A percentile compares a stretch with the other conserved stretches of the same genome.
These are phyloP conservation scores for Acleris emargana DNA, from an alignment of 2,888 invertebrate species.

Conservation along the genomic window DNA sequence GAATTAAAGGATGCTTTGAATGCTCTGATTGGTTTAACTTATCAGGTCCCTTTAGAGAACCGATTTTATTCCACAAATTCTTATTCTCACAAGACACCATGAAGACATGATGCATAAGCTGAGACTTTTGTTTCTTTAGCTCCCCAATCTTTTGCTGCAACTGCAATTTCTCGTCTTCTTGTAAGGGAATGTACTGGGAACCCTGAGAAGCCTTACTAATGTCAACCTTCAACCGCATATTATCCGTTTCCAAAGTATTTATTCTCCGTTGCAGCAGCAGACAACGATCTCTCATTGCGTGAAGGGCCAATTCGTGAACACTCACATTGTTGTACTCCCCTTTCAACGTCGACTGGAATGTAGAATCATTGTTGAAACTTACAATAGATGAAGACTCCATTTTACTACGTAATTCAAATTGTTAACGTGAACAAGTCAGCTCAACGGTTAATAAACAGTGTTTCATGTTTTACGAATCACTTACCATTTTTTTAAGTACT, in stretches of 20 bases:
- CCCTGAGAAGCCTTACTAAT: slow-evolving; percentile 58
- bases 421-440: not conserved
- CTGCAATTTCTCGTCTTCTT: slow-evolving; percentile 74
- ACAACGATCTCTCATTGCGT: slow-evolving; percentile 92
- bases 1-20: slow-evolving; percentile 62
- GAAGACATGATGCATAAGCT: slow-evolving; percentile 89
- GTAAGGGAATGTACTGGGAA: slow-evolving; percentile 59
- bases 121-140: slow-evolving; percentile 89
- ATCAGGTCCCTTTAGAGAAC: slow-evolving; percentile 71
- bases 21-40: slow-evolving; percentile 55
- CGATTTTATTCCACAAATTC: slow-evolving; percentile 90
- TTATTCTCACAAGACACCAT: slow-evolving; percentile 93
- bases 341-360: slow-evolving; percentile 73
- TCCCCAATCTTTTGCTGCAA: slow-evolving; percentile 87
- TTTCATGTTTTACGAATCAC: no score
- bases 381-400: slow-evolving; percentile 79
- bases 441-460: not conserved
- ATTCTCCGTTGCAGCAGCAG: slow-evolving; percentile 89
- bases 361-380: slow-evolving; percentile 77
- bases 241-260: slow-evolving; percentile 89
- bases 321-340: slow-evolving; percentile 75
- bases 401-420: slow-evolving; percentile 4
- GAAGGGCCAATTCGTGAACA: slow-evolving; percentile 89
- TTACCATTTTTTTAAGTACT: not conserved
- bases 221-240: slow-evolving; percentile 84